These are phyloP conservation scores for Chrysina gloriosa DNA, from an alignment of 2,888 invertebrate species.

Conservation along the genomic window DNA sequence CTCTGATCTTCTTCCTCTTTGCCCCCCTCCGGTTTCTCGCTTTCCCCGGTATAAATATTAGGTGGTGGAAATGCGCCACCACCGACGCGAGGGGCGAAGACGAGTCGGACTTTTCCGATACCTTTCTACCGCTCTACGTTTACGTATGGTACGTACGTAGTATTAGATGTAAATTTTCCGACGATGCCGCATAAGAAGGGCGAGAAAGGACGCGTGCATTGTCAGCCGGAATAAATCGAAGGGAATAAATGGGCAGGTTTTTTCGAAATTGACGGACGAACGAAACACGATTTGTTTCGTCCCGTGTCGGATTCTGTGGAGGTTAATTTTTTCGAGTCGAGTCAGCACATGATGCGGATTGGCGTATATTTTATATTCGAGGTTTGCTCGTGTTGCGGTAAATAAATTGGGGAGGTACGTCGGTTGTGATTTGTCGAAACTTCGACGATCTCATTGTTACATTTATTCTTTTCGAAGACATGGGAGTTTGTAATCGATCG, in stretches of 20 bases:
- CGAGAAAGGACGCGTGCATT: conserved; percentile 3
- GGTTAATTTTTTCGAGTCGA: no score
- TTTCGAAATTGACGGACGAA: background rate
- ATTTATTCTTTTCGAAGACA: no score
- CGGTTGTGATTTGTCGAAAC: no score
- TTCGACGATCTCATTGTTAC: no score
- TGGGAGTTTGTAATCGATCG: no score
- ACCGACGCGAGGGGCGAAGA: background rate
- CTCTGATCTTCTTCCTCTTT: background rate
- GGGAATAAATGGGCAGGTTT: conserved; percentile 1
- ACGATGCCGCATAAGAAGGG: background rate
- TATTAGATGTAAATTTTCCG: background rate
- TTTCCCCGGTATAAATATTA: conserved; percentile 17
- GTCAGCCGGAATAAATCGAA: conserved; percentile 33
- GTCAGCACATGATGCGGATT: no score
- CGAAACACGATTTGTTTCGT: background rate
- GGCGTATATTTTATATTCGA: no score
- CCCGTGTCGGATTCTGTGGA: background rate
- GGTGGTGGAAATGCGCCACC: background rate
- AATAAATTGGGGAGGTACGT: no score
- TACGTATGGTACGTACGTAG: background rate
- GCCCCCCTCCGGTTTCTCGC: background rate
- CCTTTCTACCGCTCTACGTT: no score
- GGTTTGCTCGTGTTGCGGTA: no score
- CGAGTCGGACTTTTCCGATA: no score